These are phyloP conservation scores for Carabus problematicus DNA, from an alignment of 2,888 invertebrate species.

Conservation along the genomic window DNA sequence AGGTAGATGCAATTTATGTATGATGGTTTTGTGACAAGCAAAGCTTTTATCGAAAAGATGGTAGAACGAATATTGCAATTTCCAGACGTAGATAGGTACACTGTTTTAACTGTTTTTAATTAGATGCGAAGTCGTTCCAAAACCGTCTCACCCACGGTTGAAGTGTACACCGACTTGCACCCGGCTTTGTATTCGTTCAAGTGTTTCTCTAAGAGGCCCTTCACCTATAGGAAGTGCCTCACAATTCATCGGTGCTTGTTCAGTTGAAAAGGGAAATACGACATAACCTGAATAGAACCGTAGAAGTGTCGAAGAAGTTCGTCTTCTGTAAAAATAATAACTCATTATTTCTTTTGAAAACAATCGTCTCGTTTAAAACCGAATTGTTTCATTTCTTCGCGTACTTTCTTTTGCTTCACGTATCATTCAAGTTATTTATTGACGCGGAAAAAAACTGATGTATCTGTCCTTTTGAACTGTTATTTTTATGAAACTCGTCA, in stretches of 20 bases:
- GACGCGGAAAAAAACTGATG: no score
- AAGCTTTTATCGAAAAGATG: no score
- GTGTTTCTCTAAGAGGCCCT: slow-evolving; percentile 8
- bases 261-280: slow-evolving; percentile 11
- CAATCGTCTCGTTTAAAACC: no score
- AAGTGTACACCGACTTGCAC: background rate
- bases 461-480: no score
- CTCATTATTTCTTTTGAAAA: no score
- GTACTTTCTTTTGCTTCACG: no score
- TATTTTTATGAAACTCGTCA: no score
- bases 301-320: background rate
- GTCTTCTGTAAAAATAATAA: no score
- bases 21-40: no score
- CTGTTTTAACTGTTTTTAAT: slow-evolving; percentile 28
- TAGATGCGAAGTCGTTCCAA: slow-evolving; percentile 5
- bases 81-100: background rate
- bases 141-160: slow-evolving; percentile 9
- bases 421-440: no score
- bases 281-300: slow-evolving; percentile 5
- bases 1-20: no score
- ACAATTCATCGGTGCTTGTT: slow-evolving; percentile 15
- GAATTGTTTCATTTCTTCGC: no score
- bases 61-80: slow-evolving; percentile 3
- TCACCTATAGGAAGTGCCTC: slow-evolving; percentile 11
- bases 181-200: slow-evolving; percentile 23